Conservation (phyloP, 2,888 invertebrate species). For the Unio pictorum region DNA sequence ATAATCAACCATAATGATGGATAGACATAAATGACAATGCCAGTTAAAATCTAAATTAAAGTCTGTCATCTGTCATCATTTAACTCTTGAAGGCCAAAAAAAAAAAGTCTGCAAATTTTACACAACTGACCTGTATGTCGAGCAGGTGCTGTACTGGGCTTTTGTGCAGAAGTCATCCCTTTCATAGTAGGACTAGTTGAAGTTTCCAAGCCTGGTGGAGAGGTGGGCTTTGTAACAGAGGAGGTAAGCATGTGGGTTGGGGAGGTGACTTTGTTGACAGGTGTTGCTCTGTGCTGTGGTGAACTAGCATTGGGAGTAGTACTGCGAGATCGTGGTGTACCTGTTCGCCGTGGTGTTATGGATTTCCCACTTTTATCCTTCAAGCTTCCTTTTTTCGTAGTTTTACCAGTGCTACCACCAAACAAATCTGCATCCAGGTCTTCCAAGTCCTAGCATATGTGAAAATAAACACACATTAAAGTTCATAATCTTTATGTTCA, state of each 20-base stretch:
- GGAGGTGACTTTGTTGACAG: slow-evolving; percentile 48
- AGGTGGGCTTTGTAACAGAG: slow-evolving; percentile 21
- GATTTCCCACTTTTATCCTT: slow-evolving; percentile 46
- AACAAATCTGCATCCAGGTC: slow-evolving; percentile 67
- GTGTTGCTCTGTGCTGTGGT: slow-evolving; percentile 39
- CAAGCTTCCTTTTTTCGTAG: slow-evolving; percentile 48
- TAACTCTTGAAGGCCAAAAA: too few species aligned
- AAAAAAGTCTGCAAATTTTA: too few species aligned
- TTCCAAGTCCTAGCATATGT: slow-evolving; percentile 56
- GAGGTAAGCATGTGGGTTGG: slow-evolving; percentile 34
- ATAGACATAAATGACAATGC: too few species aligned
- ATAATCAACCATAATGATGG: too few species aligned
- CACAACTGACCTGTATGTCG: slow-evolving; percentile 51
- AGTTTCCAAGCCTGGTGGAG: slow-evolving; percentile 21
- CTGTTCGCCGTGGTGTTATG: slow-evolving; percentile 49
- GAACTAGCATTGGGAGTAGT: slow-evolving; percentile 45
- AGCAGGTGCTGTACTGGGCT: slow-evolving; percentile 60
- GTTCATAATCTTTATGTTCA: neutral
- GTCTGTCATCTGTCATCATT: too few species aligned
- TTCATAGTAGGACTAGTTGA: slow-evolving; percentile 29
- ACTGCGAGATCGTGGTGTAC: slow-evolving; percentile 46
- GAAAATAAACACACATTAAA: neutral
- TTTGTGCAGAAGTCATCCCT: slow-evolving; percentile 34
- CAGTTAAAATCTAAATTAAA: too few species aligned
- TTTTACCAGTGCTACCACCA: slow-evolving; percentile 45